Conservation (phyloP, 2,113 vertebrate species). For the Tinamus guttatus region DNA sequence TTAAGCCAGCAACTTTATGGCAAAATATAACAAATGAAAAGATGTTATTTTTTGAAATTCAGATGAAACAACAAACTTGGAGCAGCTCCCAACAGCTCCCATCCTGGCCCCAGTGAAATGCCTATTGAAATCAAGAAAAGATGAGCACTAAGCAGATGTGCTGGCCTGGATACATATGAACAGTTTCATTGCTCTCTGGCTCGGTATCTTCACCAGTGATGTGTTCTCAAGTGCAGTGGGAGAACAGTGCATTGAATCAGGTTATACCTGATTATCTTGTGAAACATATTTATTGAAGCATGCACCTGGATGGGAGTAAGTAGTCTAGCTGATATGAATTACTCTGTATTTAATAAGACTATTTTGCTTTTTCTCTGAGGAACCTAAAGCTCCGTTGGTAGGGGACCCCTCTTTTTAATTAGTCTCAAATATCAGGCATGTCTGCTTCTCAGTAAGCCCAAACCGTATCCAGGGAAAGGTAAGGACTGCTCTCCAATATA, state of each 20-base stretch:
- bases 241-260: not conserved
- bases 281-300: not conserved
- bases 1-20: not conserved
- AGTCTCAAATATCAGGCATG: not conserved
- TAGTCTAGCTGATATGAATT: not conserved
- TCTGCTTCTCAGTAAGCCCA: not conserved
- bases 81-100: not conserved
- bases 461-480: not conserved
- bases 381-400: not conserved
- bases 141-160: not conserved
- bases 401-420: not conserved
- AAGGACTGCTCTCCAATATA: not conserved
- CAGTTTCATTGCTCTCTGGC: not conserved
- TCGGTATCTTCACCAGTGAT: not conserved
- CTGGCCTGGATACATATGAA: not conserved
- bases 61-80: constrained; percentile 35
- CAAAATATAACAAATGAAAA: constrained; percentile 31
- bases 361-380: not conserved
- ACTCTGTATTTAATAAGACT: not conserved
- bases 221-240: not conserved
- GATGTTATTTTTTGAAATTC: not conserved
- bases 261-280: not conserved
- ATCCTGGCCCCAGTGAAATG: not conserved
- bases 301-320: not conserved
- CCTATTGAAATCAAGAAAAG: not conserved